Base-by-base conservation (phyloP, 2,888 invertebrate species). In the Pseudoips prasinana region DNA sequence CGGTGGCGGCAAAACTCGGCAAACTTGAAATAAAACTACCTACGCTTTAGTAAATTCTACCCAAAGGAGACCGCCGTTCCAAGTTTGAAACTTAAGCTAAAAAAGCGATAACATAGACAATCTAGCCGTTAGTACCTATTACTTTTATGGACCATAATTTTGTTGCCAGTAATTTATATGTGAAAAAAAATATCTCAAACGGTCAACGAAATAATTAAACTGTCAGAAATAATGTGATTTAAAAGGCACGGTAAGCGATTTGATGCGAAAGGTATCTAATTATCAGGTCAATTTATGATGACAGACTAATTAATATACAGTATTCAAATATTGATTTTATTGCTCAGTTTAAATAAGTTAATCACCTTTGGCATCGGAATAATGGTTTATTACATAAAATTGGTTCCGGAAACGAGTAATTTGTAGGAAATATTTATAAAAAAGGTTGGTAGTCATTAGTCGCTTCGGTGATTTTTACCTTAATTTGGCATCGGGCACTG, bases 291-390 rank as follows among this genome's bases (percentile, higher is more conserved):
- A 60, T 60, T 58, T 60, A 60, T 44, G 54, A 60, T 45, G 60
- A 60, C 60, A 58, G 47, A 26, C 39, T 52, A 49, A 60, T 60
- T 58, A 60, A 56, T 54, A 54, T 30, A 52, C 46, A 40, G 45
- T 51, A 56, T 51, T 60, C 54, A 60, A 60, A 60, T 61, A 61
- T 59, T 59, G 57, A 58, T 58, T 58, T 58, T 59, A 58, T 61
- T 54, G 44, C 51, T 46, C 31, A 42, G 41, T 54, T 60, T 36
- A 56, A 61, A 61, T 59, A 53, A 51, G 56, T 48, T 57, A 57
- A 57, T 57, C 46, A 58, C 50, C 39, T 47, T 54, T 23, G 32
- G 30, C 32, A 46, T 40, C 29, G 10, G 22, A 33, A 49, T 52
- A 50, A 45, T 46, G 29, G 42, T 51, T 51, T 46, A 42, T 55